A percentile compares a stretch with the other conserved stretches of the same genome.
Conservation (phyloP, 2,888 invertebrate genomes). For the Eupithecia subumbrata region DNA sequence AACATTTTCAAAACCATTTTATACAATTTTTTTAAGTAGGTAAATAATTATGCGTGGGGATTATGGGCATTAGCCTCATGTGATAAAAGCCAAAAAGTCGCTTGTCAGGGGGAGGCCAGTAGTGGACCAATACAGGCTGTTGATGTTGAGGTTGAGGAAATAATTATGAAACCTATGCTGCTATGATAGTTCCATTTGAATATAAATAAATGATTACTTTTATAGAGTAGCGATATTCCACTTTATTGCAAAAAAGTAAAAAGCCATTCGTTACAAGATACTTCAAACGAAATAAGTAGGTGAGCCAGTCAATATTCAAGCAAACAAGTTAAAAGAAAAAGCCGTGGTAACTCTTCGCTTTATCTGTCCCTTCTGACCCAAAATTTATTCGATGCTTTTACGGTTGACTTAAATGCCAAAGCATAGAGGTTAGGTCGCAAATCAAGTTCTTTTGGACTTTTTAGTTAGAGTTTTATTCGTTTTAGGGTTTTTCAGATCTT, state of each 20-base stretch:
- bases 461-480: constrained; percentile 53
- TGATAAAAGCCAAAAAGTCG: no score
- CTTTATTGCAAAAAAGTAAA: constrained; percentile 10
- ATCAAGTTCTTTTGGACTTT: constrained; percentile 71
- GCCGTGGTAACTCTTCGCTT: constrained; percentile 69
- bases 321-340: constrained; percentile 73
- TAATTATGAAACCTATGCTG: no score
- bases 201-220: background rate
- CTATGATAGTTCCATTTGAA: no score
- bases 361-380: constrained; percentile 83
- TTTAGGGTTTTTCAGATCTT: constrained; percentile 28
- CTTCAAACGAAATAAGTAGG: constrained; percentile 51
- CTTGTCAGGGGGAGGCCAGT: no score
- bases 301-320: constrained; percentile 67
- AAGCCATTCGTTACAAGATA: constrained; percentile 35
- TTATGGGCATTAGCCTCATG: no score
- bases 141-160: no score
- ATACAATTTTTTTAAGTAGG: no score
- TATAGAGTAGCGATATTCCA: background rate
- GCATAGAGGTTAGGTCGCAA: constrained; percentile 75
- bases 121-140: no score
- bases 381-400: constrained; percentile 82
- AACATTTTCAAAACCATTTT: no score
- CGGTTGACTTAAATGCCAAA: constrained; percentile 82
- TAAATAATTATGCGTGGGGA: no score